These are phyloP conservation scores for Rhingia rostrata DNA, from an alignment of 2,888 invertebrate species.

Conservation along the genomic window DNA sequence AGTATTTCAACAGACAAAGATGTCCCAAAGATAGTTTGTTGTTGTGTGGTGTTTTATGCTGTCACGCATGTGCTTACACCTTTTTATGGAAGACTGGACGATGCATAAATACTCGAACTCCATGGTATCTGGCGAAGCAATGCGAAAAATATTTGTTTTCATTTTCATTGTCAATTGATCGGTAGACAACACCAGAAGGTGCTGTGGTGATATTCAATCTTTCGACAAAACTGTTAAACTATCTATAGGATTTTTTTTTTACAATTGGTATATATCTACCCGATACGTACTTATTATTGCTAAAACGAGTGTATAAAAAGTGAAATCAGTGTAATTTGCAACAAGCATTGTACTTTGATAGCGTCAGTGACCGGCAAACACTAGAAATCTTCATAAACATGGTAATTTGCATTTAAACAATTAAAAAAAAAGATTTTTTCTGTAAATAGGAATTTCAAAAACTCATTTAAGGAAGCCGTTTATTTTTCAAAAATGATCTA, in stretches of 20 bases:
- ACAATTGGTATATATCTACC: not conserved
- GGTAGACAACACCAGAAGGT: slow-evolving; percentile 46
- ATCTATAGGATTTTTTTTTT: not conserved
- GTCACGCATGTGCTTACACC: slow-evolving; percentile 15
- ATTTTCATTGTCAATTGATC: slow-evolving; percentile 50
- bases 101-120: slow-evolving; percentile 41
- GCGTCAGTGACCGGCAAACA: slow-evolving; percentile 6
- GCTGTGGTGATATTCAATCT: slow-evolving; percentile 37
- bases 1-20: slow-evolving; percentile 7
- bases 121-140: slow-evolving; percentile 18
- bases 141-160: slow-evolving; percentile 39
- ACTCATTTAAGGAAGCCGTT: too few species aligned
- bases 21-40: slow-evolving; percentile 20
- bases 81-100: slow-evolving; percentile 22
- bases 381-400: slow-evolving; percentile 11
- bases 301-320: slow-evolving; percentile 38
- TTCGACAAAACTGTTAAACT: not conserved
- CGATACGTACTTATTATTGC: not conserved
- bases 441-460: not conserved
- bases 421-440: not conserved
- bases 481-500: too few species aligned
- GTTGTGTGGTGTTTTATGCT: not conserved
- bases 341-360: not conserved
- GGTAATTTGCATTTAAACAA: slow-evolving; percentile 19
- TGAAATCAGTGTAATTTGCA: slow-evolving; percentile 45